Base-by-base conservation (phyloP, 1,140 invertebrate species). In the Brachystomella parvula region DNA sequence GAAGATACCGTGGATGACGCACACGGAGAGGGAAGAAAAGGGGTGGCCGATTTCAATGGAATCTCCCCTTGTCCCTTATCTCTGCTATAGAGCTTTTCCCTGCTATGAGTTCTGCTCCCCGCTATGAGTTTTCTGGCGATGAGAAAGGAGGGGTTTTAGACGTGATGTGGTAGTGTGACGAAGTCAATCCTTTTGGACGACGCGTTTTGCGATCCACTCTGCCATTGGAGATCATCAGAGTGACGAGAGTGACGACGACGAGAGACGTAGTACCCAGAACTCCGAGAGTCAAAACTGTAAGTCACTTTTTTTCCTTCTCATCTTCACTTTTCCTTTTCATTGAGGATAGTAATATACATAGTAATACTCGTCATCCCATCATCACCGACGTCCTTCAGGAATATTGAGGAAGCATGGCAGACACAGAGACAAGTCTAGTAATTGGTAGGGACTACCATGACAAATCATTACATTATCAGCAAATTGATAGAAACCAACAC, bases 181-280 rank as follows among this genome's bases (percentile, higher is more conserved):
- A 68, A 71, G 70, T 66, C 69, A 71, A 63, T 67, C 63, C 69
- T 65, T 67, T 57, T 58, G 47, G 62, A 57, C 67, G 70, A 71
- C 70, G 70, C 67, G 70, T 72, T 69, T 72, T 60, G 66, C 70
- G 67, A 69, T 67, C 69, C 64, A 69, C 61, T 67, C 70, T 65
- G 65, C 67, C 49, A 72, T 72, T 69, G 67, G 66, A 61, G 63
- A 49, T 65, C 65, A 64, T 66, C 44, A 67, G 65, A 65, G 70
- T 69, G 66, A 67, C 64, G 66, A 69, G 64, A 67, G 24, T 29
- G 44, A 29, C 39, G 35, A 63, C 62, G 53, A 56, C 24, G 53
- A 44, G 29, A 24, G 21, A 44, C 60, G 26, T 29, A 21, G 29
- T 59, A 19, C 6, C 19, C 39, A 24, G 19, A 44, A 2, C 61